These are phyloP conservation scores for Alauda arvensis DNA, from an alignment of 2,797 vertebrate genomes.

Conservation along the genomic window DNA sequence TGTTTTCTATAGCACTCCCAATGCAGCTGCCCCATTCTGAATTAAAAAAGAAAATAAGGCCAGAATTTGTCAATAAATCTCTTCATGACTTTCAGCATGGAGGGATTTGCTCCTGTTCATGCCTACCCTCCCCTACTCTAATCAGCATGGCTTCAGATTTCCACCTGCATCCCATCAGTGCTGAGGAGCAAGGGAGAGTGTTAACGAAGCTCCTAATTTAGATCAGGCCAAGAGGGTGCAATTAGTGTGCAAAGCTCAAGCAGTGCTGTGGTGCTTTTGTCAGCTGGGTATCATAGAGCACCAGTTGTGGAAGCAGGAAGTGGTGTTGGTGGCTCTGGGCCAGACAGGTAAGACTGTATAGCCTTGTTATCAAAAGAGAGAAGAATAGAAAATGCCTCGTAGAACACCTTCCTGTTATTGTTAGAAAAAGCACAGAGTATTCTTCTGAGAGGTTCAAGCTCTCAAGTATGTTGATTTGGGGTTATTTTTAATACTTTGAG, in stretches of 20 bases:
- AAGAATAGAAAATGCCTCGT: neutral
- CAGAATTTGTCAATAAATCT: neutral
- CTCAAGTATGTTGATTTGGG: neutral
- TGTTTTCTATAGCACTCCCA: neutral
- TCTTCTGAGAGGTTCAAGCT: neutral
- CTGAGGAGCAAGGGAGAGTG: neutral
- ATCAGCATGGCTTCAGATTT: neutral
- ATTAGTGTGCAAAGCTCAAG: neutral
- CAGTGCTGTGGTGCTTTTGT: neutral
- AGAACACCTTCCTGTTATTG: neutral
- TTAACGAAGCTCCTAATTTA: neutral
- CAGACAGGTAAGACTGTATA: neutral
- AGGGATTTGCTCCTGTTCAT: neutral
- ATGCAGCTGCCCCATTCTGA: neutral
- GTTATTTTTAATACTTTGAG: neutral
- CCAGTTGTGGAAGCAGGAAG: neutral
- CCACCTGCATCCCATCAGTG: neutral
- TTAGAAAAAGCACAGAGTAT: neutral
- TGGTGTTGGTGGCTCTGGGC: neutral
- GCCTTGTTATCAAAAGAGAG: neutral
- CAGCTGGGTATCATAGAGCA: neutral
- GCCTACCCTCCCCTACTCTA: neutral
- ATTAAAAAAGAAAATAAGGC: neutral
- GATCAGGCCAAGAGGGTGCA: neutral
- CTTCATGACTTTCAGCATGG: neutral